Base-by-base conservation (phyloP, 2,113 vertebrate species). In the Myocastor coypus region DNA sequence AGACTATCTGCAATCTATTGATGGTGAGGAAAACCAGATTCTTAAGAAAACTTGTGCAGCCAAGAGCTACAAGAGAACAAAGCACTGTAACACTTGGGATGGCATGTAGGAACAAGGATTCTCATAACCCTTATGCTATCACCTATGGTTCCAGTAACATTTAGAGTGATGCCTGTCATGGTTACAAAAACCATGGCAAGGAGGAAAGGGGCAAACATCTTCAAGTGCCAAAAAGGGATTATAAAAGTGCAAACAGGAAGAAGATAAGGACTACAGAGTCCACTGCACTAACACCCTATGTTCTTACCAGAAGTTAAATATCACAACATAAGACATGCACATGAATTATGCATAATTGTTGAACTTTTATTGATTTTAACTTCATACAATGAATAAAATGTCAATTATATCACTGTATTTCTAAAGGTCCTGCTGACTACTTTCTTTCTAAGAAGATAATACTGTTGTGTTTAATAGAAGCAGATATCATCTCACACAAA, bases 1-100 rank as follows among this genome's bases (percentile, higher is more conserved):
- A 94, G 90, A 94, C 96, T 91, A 94, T 96, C 93, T 96, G 78
- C 40, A 94, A 92, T 82, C 89, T 88, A 85, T 85, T 94, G 97
- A 26, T 91, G 57, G 69, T 89, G 97, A 96, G 52, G 61, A 92
- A 97, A 95, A 91, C 71, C 96, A 97, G 97, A 92, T 94, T 92
- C 96, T 14, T 90, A 95, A 50, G 89, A 87, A 92, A 59, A 12
- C 11, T 42, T 80, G 57, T 14, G 71, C 96, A 71, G 84, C 81
- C 71, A 83, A 37, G 24, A 55, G 59, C 87, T 92, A 10, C 0
- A 28, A 32, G 55, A 89, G 24, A n/a, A 30, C 7, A 92, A 68
- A 85, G 50, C 6, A 34, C 57, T 69, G 42, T 40, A 42, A 59
- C 83, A 24, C 10, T 10, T n/a, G 42, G 66, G 17, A n/a, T 52